These are phyloP conservation scores for Connochaetes taurinus DNA, from an alignment of 2,113 vertebrate species.

Conservation along the genomic window DNA sequence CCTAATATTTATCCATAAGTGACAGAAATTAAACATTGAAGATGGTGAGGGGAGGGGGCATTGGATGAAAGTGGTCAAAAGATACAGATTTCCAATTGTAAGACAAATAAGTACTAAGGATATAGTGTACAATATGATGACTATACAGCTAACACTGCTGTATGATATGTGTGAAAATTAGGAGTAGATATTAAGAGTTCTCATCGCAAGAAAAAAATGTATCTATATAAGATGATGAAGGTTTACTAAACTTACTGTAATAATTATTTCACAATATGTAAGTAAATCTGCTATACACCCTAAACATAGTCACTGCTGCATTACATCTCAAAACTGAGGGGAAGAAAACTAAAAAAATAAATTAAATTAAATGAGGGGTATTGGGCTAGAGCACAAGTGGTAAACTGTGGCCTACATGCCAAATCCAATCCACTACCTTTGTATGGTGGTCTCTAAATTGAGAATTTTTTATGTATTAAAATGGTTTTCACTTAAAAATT, in stretches of 20 bases:
- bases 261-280: neutral
- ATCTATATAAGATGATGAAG: neutral
- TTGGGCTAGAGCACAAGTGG: neutral
- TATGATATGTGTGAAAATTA: neutral
- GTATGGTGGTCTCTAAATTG: neutral
- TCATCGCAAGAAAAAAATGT: neutral
- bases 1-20: neutral
- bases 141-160: neutral
- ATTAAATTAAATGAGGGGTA: neutral
- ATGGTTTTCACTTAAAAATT: neutral
- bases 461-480: neutral
- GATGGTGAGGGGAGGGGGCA: neutral
- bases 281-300: neutral
- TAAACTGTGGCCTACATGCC: neutral
- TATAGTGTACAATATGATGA: neutral
- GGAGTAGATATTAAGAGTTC: neutral
- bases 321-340: neutral
- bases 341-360: neutral
- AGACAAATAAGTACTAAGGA: neutral
- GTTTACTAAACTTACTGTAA: neutral
- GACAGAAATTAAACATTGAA: neutral
- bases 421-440: neutral
- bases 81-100: neutral
- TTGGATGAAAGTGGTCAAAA: neutral
- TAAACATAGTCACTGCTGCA: neutral